Evolutionary conservation across 2,888 invertebrate genomes (phyloP).

Genomic region (Polylopha cassiicola): DNA sequence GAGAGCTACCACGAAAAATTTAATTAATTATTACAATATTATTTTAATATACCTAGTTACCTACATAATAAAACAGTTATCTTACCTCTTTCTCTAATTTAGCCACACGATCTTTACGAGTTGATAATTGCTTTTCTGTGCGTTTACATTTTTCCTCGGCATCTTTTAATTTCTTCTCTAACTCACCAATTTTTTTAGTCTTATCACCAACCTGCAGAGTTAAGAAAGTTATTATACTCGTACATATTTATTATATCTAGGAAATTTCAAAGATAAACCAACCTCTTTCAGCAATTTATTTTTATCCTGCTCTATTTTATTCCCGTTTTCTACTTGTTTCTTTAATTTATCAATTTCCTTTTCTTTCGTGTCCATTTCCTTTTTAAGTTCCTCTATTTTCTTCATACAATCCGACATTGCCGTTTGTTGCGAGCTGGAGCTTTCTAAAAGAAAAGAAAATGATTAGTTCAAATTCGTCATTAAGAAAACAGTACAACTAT

Average conservation of each 20-base stretch:
- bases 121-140: slow-evolving; percentile 71
- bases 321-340: slow-evolving; percentile 72
- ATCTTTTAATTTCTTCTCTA: slow-evolving; percentile 82
- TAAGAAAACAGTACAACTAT: neutral
- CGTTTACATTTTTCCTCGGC: slow-evolving; percentile 81
- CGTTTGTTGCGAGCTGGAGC: slow-evolving; percentile 71
- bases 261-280: slow-evolving; percentile 22
- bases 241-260: slow-evolving; percentile 4
- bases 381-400: slow-evolving; percentile 81
- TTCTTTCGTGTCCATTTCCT: slow-evolving; percentile 80
- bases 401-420: slow-evolving; percentile 75
- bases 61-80: slow-evolving; percentile 31
- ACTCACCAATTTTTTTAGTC: slow-evolving; percentile 77
- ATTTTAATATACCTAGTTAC: neutral
- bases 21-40: neutral
- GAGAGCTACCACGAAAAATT: slow-evolving; percentile 55
- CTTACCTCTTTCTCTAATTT: slow-evolving; percentile 80
- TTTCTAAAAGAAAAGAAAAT: slow-evolving; percentile 56
- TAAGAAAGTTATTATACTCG: slow-evolving; percentile 6
- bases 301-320: slow-evolving; percentile 74
- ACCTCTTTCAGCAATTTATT: slow-evolving; percentile 79
- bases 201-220: slow-evolving; percentile 78
- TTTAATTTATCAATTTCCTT: slow-evolving; percentile 79
- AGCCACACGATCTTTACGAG: slow-evolving; percentile 76
- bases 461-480: neutral